phyloP scores from a whole-genome alignment of 2,113 vertebrate genomes.

The Upupa epops region DNA sequence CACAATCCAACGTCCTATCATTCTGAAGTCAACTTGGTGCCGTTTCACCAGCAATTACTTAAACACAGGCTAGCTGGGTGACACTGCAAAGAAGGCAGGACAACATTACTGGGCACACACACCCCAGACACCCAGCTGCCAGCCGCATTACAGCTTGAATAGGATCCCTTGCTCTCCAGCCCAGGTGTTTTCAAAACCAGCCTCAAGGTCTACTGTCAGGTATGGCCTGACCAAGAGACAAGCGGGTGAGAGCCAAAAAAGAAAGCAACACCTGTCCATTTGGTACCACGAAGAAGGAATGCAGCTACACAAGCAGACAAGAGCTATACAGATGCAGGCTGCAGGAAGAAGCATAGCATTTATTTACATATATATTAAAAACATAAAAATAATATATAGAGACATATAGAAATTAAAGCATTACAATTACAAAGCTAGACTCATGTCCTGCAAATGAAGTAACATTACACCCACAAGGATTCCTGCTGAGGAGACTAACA shows the following conservation, averaged over 20 bases:
- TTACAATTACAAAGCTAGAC: background rate
- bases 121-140: background rate
- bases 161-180: background rate
- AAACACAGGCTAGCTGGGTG: background rate
- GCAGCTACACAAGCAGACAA: background rate
- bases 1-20: background rate
- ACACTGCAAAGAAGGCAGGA: background rate
- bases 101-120: background rate
- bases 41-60: background rate
- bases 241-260: background rate
- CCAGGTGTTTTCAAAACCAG: background rate
- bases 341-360: no score
- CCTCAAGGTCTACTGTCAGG: background rate
- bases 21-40: background rate
- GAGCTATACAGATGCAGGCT: background rate
- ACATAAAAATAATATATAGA: no score
- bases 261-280: background rate
- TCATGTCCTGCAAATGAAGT: background rate
- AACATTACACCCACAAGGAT: background rate
- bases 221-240: background rate
- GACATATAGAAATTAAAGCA: background rate
- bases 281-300: background rate
- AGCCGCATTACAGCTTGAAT: background rate
- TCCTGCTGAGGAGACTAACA: background rate
- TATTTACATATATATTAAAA: no score